Base-by-base conservation (phyloP, 2,113 vertebrate species). In the Zosterops japonicus region DNA sequence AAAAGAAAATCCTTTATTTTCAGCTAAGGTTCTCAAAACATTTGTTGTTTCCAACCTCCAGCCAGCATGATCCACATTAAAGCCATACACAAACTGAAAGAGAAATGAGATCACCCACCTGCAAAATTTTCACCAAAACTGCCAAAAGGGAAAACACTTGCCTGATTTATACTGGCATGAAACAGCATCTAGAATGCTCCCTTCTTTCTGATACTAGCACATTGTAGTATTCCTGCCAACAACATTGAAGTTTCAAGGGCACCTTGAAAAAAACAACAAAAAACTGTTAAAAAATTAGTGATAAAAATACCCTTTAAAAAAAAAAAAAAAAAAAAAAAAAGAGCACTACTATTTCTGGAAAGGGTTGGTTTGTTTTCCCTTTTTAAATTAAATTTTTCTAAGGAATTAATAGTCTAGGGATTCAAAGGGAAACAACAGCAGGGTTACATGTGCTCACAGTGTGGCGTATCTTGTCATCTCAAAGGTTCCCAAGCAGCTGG, bases 41-140 rank as follows among this genome's bases (percentile, higher is more conserved):
- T 79, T 94, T 82, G 29, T 61, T 95, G 76, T 64, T 96, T 96
- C 61, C 77, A 79, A 94, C 79, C 61, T 79, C 41, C 65, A 92
- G 19, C 27, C 69, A 76, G 23, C 46, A 41, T 8, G 8, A 68
- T 42, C 52, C n/a, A 19, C 41, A 8, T 69, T 72, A 81, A 90
- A 85, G 50, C 15, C 47, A 55, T 31, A 52, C 8, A 42, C 21
- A 87, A 68, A 79, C 33, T 56, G 65, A 80, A 83, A 61, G 22
- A 44, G 5, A 25, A 64, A 14, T 69, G n/a, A 84, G 71, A 85
- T 86, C 65, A 64, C 6, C 21, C 31, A 90, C 83, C 86, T 93
- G 76, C 33, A 95, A 90, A 83, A 72, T 78, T 82, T 90, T 88
- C 16, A 70, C 78, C 61, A 56, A 84, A 93, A 82, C 55, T 71